Evolutionary conservation across 92 coral and sea anemone genomes (phyloP), one percentile per base, ranked within the genome.

Genomic region (Heteractis magnifica): DNA sequence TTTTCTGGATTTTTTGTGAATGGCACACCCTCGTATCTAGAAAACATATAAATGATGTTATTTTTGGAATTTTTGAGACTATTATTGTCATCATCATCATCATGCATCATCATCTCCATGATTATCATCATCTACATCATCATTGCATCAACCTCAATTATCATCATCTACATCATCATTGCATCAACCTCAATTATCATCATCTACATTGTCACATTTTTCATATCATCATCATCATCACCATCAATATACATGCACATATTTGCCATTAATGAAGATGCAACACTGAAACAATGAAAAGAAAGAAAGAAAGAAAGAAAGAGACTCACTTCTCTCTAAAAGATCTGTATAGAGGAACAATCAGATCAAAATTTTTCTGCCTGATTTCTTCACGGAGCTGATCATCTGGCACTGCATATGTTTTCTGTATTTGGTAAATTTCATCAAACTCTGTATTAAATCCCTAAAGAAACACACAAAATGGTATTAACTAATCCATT

Each of bases 401-500:
- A 58, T 89, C 88, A 85, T 97, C 99, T 7, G 99, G 99, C 6
- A 97, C 99, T 20, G 99, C 90, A 56, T 94, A 97, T 3, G 98
- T 97, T 83, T 97, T 97, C 88, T 97, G 99, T 52, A 94, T 92
- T 84, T 94, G 97, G 73, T 92, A 85, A 51, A 97, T 91, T 26
- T 97, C 99, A 75, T 97, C 99, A 83, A 97, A 92, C 90, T 97
- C 99, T 49, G 97, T 94, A 85, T 97, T 97, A 72, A 97, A 97
- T 21, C 98, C 98, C 99, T 97, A 23, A 79, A 84, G 26, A 58
- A 65, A n/a, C 70, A 84, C 4, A 80, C 48, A 14, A 51, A 20
- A 75, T 34, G 3, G 44, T 26, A 75, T 41, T 21, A 65, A 34
- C 44, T 34, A 34, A 34, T 34, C 44, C 44, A 34, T 34, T 34